phyloP scores from a whole-genome alignment of 2,113 vertebrate species.

The Otolemur garnettii region DNA sequence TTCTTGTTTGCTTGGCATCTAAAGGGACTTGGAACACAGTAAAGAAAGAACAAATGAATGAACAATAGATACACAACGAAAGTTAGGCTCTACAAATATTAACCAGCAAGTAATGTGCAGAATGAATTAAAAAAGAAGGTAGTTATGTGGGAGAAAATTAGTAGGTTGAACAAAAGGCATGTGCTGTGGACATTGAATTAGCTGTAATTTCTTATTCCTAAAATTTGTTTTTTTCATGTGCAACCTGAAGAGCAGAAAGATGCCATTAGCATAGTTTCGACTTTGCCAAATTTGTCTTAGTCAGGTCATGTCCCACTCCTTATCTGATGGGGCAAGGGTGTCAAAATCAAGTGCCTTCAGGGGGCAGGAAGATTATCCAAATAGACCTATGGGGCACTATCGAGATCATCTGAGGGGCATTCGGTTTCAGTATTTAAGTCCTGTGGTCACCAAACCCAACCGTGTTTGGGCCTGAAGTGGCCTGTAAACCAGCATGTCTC shows the following conservation, averaged over 20 bases:
- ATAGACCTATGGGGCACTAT: neutral
- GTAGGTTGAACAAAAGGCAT: neutral
- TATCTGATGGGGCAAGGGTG: neutral
- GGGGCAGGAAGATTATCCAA: neutral
- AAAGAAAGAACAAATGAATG: neutral
- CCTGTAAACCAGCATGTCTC: neutral
- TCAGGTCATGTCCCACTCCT: neutral
- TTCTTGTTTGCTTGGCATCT: conserved; percentile 43
- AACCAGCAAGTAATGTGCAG: neutral
- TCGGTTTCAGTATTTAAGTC: conserved; percentile 21
- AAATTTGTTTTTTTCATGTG: neutral
- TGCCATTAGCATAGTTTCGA: neutral
- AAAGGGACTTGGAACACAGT: neutral
- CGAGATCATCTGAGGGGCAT: neutral
- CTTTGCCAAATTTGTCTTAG: neutral
- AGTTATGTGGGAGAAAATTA: neutral
- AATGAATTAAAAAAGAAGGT: neutral
- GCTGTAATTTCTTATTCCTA: conserved; percentile 35
- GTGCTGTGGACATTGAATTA: neutral
- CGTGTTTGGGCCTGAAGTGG: neutral
- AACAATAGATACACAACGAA: neutral
- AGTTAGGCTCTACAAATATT: neutral
- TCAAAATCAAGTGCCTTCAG: neutral
- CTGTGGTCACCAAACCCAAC: neutral
- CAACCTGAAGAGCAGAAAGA: conserved; percentile 4